Base-by-base conservation (phyloP, 1,140 invertebrate species). In the Philotrypesis tridentata region DNA sequence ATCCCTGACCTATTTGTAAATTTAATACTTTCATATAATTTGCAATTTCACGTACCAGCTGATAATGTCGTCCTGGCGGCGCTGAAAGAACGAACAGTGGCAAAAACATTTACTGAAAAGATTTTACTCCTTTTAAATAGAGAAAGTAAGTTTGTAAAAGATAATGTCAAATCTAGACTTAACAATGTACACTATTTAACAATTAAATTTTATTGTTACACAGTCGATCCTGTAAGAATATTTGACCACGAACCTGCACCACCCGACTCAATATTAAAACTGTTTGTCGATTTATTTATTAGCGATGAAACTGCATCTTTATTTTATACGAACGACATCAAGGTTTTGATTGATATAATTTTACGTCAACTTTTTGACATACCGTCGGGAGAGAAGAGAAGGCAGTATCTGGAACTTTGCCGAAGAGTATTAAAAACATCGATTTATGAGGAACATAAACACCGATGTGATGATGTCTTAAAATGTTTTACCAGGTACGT, bases 271-370 rank as follows among this genome's bases (percentile, higher is more conserved):
- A 95, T 98, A 17, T 91, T 98, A 67, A 98, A 98, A 91, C 93
- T 99, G 83, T 95, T 97, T 79, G 95, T 95, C 61, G 97, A 98
- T 89, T 90, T 98, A 71, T 98, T 98, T 88, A 95, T 93, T 68
- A 94, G 93, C 72, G 92, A 94, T 75, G 92, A 93, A 61, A 97
- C 97, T 7, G 95, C 97, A 0, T 93, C 94, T 84, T 93, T 98
- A 48, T 97, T 98, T 89, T 99, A 98, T 88, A 97, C 97, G 0
- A 99, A 98, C 89, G 97, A 99, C 89, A 95, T 96, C 4, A 97
- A 96, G 92, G 97, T 98, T 55, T 93, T 98, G 33, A 95, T 98
- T 85, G 97, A 98, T 88, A 98, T 99, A 87, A 95, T 98, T 68
- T 94, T 98, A 27, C 92, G 97, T 37, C 96, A 98, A 89, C 92